Evolutionary conservation across 2,888 invertebrate species (phyloP).

Genomic region (Cephus pygmeus): DNA sequence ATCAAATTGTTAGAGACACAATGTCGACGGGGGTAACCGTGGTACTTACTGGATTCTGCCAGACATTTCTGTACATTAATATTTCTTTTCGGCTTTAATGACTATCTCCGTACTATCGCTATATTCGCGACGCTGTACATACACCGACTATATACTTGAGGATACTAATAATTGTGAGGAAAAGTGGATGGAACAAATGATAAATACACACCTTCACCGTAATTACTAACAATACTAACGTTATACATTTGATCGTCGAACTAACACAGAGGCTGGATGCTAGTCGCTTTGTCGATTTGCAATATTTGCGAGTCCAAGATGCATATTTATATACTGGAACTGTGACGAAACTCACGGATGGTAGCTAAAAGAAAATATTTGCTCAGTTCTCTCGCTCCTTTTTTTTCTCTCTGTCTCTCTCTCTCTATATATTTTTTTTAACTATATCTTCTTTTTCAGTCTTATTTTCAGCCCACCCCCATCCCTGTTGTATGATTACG

Average conservation of each 20-base stretch:
- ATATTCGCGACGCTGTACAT: not conserved
- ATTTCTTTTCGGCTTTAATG: not conserved
- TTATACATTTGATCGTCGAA: not conserved
- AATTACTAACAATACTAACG: not conserved
- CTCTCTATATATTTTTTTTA: conserved; percentile 10
- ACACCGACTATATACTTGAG: not conserved
- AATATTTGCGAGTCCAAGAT: not conserved
- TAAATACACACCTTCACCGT: not conserved
- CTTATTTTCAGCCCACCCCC: not conserved
- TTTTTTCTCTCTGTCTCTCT: conserved; percentile 9
- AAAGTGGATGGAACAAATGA: not conserved
- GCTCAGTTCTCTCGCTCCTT: not conserved
- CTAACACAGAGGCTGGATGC: not conserved
- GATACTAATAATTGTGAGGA: not conserved
- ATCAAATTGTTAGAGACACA: not conserved
- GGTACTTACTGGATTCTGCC: not conserved
- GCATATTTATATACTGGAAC: not conserved
- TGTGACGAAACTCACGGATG: not conserved
- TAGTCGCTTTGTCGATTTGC: not conserved
- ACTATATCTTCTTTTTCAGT: conserved; percentile 8
- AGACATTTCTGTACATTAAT: not conserved
- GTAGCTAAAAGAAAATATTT: not conserved
- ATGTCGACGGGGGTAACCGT: not conserved
- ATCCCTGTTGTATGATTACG: not conserved
- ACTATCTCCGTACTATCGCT: not conserved